Conservation (phyloP, 2,113 vertebrate genomes). For the Amblyopsis rosae region DNA sequence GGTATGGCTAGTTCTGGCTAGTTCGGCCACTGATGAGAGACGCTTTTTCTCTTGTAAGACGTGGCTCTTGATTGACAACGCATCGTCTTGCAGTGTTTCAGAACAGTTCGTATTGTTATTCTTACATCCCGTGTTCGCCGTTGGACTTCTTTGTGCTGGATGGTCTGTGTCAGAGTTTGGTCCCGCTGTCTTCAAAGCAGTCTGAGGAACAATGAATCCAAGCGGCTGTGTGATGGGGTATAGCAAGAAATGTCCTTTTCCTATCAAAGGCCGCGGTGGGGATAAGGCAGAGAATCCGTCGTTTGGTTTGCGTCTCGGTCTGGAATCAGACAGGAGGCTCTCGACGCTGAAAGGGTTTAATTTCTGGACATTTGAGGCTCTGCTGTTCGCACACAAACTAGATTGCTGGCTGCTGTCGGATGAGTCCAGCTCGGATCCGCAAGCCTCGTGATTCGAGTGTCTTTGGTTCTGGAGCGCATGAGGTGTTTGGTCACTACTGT, state of each 20-base stretch:
- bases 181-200: constrained; percentile 78
- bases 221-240: constrained; percentile 95
- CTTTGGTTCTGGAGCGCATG: constrained; percentile 83
- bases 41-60: constrained; percentile 58
- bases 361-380: constrained; percentile 81
- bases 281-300: constrained; percentile 81
- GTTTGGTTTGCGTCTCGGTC: constrained; percentile 84
- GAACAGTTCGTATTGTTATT: constrained; percentile 53
- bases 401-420: constrained; percentile 72
- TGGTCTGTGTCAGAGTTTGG: constrained; percentile 66
- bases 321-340: constrained; percentile 90
- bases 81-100: constrained; percentile 42
- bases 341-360: constrained; percentile 95
- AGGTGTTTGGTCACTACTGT: constrained; percentile 79
- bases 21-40: constrained; percentile 47
- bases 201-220: constrained; percentile 93
- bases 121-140: constrained; percentile 55
- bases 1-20: constrained; percentile 40
- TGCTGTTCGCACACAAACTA: constrained; percentile 68
- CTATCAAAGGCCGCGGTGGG: constrained; percentile 86
- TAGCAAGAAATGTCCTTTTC: constrained; percentile 92
- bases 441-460: constrained; percentile 78
- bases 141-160: constrained; percentile 58
- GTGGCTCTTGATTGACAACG: constrained; percentile 52
- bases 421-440: constrained; percentile 79